Conservation (phyloP, 2,888 invertebrate species). For the Cantharis nigra region DNA sequence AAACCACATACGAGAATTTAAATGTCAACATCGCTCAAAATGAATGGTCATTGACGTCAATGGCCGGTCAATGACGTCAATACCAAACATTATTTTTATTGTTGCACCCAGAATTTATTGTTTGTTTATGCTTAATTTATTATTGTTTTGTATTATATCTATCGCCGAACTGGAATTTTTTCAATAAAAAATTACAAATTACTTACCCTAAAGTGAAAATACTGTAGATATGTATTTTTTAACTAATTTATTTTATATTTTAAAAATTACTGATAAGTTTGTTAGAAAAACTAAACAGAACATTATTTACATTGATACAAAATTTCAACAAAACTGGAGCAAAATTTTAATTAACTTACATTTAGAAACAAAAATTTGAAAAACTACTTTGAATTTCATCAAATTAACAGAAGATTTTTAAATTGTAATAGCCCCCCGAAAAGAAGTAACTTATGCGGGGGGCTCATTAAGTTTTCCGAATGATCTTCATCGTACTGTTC, state of each 20-base stretch:
- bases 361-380: neutral
- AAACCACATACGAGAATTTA: no score
- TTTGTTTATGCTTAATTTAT: no score
- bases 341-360: neutral
- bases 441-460: slow-evolving; percentile 38
- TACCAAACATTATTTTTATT: no score
- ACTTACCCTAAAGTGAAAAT: neutral
- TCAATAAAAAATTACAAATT: no score
- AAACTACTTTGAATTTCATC: neutral
- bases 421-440: slow-evolving; percentile 34
- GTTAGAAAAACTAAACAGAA: neutral
- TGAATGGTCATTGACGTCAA: no score
- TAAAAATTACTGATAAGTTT: neutral
- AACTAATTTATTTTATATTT: neutral
- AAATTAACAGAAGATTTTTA: neutral
- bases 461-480: slow-evolving; percentile 45
- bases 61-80: no score
- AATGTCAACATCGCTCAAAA: no score
- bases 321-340: neutral
- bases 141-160: no score
- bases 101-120: no score
- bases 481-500: slow-evolving; percentile 61
- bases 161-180: no score
- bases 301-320: neutral
- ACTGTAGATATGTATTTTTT: no score